These are phyloP conservation scores for Odontocolon sp. DNA, from an alignment of 2,888 invertebrate species.

Conservation along the genomic window DNA sequence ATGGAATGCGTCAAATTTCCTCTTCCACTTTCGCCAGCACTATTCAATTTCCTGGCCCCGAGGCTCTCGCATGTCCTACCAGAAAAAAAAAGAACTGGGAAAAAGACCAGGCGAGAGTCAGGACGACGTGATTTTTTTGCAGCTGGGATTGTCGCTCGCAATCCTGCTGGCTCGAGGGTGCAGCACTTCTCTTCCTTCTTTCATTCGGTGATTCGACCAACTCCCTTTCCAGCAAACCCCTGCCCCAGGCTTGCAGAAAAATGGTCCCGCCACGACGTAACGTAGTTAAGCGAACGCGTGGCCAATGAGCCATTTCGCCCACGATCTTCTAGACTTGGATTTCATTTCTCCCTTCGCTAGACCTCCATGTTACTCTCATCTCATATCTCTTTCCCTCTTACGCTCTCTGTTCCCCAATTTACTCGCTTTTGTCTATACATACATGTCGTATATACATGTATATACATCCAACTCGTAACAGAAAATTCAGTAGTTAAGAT, in stretches of 20 bases:
- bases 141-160: slow-evolving; percentile 66
- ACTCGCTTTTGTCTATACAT: slow-evolving; percentile 24
- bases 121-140: slow-evolving; percentile 42
- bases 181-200: slow-evolving; percentile 39
- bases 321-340: slow-evolving; percentile 69
- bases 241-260: slow-evolving; percentile 66
- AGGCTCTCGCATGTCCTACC: slow-evolving; percentile 54
- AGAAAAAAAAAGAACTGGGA: slow-evolving; percentile 59
- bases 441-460: not conserved
- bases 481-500: not conserved
- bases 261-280: slow-evolving; percentile 73
- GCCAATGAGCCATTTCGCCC: slow-evolving; percentile 78
- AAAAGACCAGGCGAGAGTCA: slow-evolving; percentile 22
- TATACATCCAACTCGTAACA: not conserved
- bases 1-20: slow-evolving; percentile 74
- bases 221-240: slow-evolving; percentile 24
- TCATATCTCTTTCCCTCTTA: slow-evolving; percentile 39
- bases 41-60: slow-evolving; percentile 77
- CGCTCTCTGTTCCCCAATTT: slow-evolving; percentile 39
- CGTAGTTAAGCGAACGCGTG: slow-evolving; percentile 75
- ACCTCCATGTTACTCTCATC: not conserved
- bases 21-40: slow-evolving; percentile 73
- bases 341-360: slow-evolving; percentile 67
- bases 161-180: slow-evolving; percentile 57
- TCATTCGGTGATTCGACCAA: slow-evolving; percentile 6